Base-by-base conservation (phyloP, 2,888 invertebrate genomes). In the Chironomus riparius region DNA sequence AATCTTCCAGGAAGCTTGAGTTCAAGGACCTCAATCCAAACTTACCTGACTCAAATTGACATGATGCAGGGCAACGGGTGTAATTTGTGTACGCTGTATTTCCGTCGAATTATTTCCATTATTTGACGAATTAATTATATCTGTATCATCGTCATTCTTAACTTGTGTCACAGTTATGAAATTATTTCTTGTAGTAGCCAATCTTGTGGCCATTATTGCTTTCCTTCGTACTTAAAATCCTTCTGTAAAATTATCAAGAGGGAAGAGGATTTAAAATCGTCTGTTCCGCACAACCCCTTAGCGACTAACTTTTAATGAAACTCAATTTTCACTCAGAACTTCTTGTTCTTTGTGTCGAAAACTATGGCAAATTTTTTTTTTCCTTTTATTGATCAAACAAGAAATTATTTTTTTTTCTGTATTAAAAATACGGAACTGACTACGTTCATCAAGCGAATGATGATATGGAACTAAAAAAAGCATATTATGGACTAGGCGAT, bases 151-250 rank as follows among this genome's bases (percentile, higher is more conserved):
- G 13, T 71, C 77, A 69, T 77, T 78, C 3, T 77, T 76, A 2
- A 79, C 77, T 74, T 80, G 79, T 77, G 81, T 81, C 77, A 83
- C 79, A 78, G 82, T 81, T 78, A 83, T 81, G 77, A 83, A 83
- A 79, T 82, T 83, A 79, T 82, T 83, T 78, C 83, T 80, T 79
- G 82, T 83, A 22, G 83, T 80, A 77, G 83, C 83, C 79, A 83
- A 80, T 78, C 83, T 81, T 77, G 83, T 83, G 80, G 82, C 83
- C 83, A 83, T 83, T 22, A 28, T 72, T 56, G 22, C 15, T 13
- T 21, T 24, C 21, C 68, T 68, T 68, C 18, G 21, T 18, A 68
- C 18, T 15, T 15, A 24, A 68, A 24, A 68, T 68, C 13, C 10
- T 47, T 69, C 15, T 65, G 21, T 10, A 21, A 21, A 21, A 12